A percentile compares a stretch with the other conserved stretches of the same genome.
phyloP scores from a whole-genome alignment of 2,888 invertebrate species.

The Megalurothrips usitatus region DNA sequence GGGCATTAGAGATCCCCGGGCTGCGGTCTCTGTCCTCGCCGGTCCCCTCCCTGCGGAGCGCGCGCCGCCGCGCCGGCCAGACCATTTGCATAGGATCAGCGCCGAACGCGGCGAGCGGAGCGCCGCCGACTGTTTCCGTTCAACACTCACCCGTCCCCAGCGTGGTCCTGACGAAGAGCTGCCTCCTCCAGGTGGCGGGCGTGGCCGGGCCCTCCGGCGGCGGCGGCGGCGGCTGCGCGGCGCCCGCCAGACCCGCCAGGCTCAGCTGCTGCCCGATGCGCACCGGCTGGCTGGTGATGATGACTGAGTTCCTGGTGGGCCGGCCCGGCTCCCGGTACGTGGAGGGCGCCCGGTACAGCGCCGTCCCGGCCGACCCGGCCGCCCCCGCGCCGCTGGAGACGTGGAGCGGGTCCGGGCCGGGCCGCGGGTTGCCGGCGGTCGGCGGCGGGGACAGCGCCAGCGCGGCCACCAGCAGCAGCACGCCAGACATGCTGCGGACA shows the following conservation, averaged over 20 bases:
- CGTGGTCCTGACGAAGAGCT: slow-evolving; percentile 16
- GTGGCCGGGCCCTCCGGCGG: slow-evolving; percentile 9
- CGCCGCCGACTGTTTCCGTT: no score
- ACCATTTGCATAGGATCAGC: neutral
- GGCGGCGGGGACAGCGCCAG: neutral
- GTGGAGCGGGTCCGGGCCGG: neutral
- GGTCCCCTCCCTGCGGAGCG: neutral
- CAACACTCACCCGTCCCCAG: neutral
- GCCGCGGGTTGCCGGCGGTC: neutral
- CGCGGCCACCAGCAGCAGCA: neutral
- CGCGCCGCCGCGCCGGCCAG: neutral
- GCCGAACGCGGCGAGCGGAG: neutral
- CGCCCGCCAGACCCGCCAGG: neutral
- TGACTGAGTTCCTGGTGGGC: slow-evolving; percentile 8
- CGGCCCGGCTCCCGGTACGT: slow-evolving; percentile 14
- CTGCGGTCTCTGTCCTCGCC: no score
- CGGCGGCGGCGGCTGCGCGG: neutral
- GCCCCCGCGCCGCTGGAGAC: neutral
- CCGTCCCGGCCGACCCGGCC: neutral
- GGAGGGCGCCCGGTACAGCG: slow-evolving; percentile 16
- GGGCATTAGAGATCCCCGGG: slow-evolving; percentile 4
- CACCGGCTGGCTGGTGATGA: slow-evolving; percentile 21
- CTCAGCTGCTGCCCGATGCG: slow-evolving; percentile 5
- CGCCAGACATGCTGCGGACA: neutral
- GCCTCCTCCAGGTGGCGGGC: slow-evolving; percentile 9